A percentile compares a stretch with the other conserved stretches of the same genome.
Evolutionary conservation across 2,888 invertebrate genomes (phyloP).

Genomic region (Folsomia manolachei): DNA sequence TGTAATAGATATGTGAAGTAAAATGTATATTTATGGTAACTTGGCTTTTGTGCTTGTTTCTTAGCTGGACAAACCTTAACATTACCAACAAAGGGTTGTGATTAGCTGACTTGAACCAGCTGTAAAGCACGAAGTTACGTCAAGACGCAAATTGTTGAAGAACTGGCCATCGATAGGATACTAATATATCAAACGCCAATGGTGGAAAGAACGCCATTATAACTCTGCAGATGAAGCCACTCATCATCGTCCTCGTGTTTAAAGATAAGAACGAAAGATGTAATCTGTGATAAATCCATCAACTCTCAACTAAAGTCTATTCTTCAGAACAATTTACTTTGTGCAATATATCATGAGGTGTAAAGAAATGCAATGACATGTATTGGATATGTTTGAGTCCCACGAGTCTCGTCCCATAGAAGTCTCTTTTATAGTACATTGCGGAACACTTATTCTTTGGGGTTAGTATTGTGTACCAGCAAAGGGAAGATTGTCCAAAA

Average conservation of each 20-base stretch:
- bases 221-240: too few species aligned
- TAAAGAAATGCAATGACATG: too few species aligned
- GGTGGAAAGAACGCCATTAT: too few species aligned
- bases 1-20: too few species aligned
- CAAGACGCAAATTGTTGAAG: background rate
- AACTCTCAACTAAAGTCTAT: background rate
- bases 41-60: background rate
- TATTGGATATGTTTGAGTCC: too few species aligned
- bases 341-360: constrained; percentile 8
- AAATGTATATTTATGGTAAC: too few species aligned
- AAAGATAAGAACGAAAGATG: constrained; percentile 1
- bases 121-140: background rate
- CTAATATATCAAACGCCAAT: too few species aligned
- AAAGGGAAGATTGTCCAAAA: too few species aligned
- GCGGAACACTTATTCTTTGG: too few species aligned
- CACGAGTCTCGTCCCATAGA: too few species aligned
- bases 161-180: background rate
- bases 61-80: background rate
- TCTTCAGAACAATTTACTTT: background rate
- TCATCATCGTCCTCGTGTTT: background rate
- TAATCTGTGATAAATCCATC: constrained; percentile 16
- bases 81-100: background rate
- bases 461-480: too few species aligned
- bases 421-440: too few species aligned
- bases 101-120: background rate